Evolutionary conservation across 2,888 invertebrate species (phyloP).

Genomic region (Pomacea canaliculata): DNA sequence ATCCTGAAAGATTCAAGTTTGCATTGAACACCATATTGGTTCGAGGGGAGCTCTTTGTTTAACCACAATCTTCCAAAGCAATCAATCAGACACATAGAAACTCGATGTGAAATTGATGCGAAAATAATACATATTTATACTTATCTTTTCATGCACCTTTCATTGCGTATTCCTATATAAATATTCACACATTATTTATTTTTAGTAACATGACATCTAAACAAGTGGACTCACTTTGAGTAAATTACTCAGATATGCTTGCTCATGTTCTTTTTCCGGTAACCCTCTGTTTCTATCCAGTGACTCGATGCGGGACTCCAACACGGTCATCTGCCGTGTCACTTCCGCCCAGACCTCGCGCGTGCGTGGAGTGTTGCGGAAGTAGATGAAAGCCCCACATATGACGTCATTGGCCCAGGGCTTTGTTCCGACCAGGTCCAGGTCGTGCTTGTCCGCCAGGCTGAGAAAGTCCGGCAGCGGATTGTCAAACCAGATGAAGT

Average conservation of each 20-base stretch:
- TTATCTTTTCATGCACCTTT: no score
- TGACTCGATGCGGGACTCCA: background rate
- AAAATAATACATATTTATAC: no score
- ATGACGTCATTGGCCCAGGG: conserved; percentile 3
- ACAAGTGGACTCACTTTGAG: background rate
- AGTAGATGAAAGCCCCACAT: conserved; percentile 22
- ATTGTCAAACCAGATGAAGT: conserved; percentile 17
- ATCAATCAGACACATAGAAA: no score
- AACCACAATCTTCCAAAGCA: no score
- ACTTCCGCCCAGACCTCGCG: conserved; percentile 18
- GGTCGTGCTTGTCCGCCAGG: background rate
- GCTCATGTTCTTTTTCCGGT: conserved; percentile 3
- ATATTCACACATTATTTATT: no score
- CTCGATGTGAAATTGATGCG: no score
- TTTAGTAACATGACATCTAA: no score
- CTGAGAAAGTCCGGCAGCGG: conserved; percentile 3
- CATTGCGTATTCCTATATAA: no score
- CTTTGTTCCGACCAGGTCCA: conserved; percentile 11
- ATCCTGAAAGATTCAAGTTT: no score
- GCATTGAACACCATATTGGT: no score
- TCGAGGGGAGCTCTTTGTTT: no score
- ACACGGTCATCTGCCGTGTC: conserved; percentile 2
- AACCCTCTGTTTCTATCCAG: background rate
- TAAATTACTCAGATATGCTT: conserved; percentile 5
- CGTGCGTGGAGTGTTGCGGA: conserved; percentile 15